A percentile compares a stretch with the other conserved stretches of the same genome.
These are phyloP conservation scores for Pasiphila rectangulata DNA, from an alignment of 2,888 invertebrate genomes.

Conservation along the genomic window DNA sequence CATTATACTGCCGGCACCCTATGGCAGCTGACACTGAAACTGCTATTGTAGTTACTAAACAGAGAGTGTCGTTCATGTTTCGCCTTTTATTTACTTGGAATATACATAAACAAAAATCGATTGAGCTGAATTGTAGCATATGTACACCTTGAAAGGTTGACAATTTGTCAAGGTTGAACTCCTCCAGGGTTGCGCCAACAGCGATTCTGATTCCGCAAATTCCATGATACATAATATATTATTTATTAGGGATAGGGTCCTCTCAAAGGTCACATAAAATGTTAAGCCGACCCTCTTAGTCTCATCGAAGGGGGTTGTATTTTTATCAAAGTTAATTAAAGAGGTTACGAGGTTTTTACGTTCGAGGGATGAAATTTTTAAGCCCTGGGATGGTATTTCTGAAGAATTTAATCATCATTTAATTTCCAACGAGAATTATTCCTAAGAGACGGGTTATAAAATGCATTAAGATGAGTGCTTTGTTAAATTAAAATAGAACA, in stretches of 20 bases:
- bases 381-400: slow-evolving; percentile 16
- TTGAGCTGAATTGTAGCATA: too few species aligned
- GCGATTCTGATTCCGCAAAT: too few species aligned
- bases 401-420: slow-evolving; percentile 18
- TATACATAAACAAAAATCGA: too few species aligned
- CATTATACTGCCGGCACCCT: too few species aligned
- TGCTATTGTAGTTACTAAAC: too few species aligned
- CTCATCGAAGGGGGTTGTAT: slow-evolving; percentile 22
- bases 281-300: slow-evolving; percentile 8
- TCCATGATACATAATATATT: background rate
- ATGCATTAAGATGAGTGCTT: background rate
- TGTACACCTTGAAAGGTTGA: too few species aligned
- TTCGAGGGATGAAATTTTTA: slow-evolving; percentile 16
- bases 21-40: too few species aligned
- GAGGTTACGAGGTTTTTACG: slow-evolving; percentile 32
- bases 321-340: slow-evolving; percentile 33
- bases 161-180: background rate
- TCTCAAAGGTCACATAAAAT: slow-evolving; percentile 15
- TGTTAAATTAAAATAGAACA: background rate
- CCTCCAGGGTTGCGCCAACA: too few species aligned
- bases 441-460: slow-evolving; percentile 2
- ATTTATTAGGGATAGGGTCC: background rate
- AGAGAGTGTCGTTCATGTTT: too few species aligned
- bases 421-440: slow-evolving; percentile 15
- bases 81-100: too few species aligned